A percentile compares a stretch with the other conserved stretches of the same genome.
Evolutionary conservation across 2,888 invertebrate species (phyloP).

Genomic region (Elmis aenea): DNA sequence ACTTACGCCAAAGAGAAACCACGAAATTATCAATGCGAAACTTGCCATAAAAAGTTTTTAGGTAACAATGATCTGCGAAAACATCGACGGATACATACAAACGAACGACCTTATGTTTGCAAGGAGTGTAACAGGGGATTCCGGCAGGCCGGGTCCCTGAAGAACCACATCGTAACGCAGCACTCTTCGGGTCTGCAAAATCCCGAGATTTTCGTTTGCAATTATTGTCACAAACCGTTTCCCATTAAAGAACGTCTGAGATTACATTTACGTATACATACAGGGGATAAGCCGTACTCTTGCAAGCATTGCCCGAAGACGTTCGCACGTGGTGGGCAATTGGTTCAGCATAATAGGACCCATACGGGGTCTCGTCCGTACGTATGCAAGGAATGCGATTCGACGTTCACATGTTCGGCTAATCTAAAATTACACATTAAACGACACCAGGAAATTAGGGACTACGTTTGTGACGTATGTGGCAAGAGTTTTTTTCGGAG

Average conservation of each 20-base stretch:
- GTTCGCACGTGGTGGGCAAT: constrained; percentile 70
- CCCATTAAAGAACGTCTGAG: constrained; percentile 69
- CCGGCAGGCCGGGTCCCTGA: constrained; percentile 59
- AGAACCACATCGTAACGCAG: constrained; percentile 57
- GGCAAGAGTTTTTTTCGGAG: constrained; percentile 71
- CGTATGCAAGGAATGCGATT: constrained; percentile 65
- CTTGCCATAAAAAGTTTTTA: constrained; percentile 61
- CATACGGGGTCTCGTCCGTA: constrained; percentile 71
- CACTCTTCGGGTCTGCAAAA: constrained; percentile 48
- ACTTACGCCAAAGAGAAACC: constrained; percentile 47
- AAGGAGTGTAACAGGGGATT: constrained; percentile 59
- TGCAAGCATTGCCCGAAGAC: constrained; percentile 60
- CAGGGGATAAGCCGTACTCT: constrained; percentile 63
- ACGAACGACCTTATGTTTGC: constrained; percentile 60
- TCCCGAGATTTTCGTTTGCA: constrained; percentile 58
- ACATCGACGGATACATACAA: constrained; percentile 62
- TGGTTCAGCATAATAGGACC: constrained; percentile 67
- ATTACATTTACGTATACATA: constrained; percentile 68
- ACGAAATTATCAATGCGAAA: constrained; percentile 53
- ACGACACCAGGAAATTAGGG: constrained; percentile 68
- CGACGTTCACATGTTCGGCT: constrained; percentile 63
- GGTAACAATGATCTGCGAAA: constrained; percentile 62
- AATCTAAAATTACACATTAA: constrained; percentile 61
- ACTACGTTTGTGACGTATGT: constrained; percentile 75
- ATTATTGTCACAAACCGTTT: constrained; percentile 71